phyloP scores from a whole-genome alignment of 2,113 vertebrate species.

The Terrapene triunguis region DNA sequence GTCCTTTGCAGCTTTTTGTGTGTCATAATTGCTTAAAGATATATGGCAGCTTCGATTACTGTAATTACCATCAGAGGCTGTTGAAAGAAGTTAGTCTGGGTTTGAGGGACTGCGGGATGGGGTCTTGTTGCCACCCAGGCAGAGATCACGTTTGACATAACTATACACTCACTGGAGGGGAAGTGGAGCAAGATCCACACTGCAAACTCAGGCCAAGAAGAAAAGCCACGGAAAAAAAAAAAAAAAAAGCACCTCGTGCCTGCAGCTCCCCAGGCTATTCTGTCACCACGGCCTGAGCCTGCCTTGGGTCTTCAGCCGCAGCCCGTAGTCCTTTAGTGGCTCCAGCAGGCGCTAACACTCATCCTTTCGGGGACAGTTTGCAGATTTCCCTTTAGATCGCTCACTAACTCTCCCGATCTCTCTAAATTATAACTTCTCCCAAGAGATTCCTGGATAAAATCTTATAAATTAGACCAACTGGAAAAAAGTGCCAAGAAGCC shows the following conservation, averaged over 20 bases:
- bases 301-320: too few relatives aligned
- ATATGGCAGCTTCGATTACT: constrained; percentile 96
- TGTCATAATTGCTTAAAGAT: constrained; percentile 92
- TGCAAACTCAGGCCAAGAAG: neutral
- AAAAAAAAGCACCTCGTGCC: too few relatives aligned
- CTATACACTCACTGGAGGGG: constrained; percentile 54
- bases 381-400: neutral
- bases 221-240: neutral
- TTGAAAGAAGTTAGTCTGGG: constrained; percentile 86
- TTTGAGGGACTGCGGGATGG: constrained; percentile 76
- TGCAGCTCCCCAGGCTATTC: neutral
- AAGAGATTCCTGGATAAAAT: neutral
- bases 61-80: constrained; percentile 93
- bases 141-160: constrained; percentile 67
- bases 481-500: neutral
- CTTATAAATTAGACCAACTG: neutral
- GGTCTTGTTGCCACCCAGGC: constrained; percentile 87
- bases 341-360: neutral
- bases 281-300: neutral
- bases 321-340: neutral
- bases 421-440: neutral
- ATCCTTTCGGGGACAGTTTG: neutral
- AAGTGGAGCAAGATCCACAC: neutral
- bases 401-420: neutral
- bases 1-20: constrained; percentile 86